Conservation (phyloP, 2,797 vertebrate genomes). For the Lepilemur septentrionalis region DNA sequence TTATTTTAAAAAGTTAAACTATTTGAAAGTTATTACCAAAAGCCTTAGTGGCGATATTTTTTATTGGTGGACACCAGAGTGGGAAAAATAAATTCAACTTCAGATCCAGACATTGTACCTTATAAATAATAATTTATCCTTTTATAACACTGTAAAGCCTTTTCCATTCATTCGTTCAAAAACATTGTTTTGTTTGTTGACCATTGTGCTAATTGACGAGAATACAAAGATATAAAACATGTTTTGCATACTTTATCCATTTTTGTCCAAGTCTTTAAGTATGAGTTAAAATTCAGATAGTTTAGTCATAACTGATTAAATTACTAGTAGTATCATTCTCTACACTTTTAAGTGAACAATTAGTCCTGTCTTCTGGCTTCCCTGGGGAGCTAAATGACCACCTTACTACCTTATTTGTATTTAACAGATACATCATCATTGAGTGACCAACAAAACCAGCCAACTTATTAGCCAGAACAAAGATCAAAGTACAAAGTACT, state of each 20-base stretch:
- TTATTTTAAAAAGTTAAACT: slow-evolving; percentile 34
- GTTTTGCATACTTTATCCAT: slow-evolving; percentile 1
- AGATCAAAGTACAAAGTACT: slow-evolving; percentile 30
- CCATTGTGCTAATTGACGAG: not conserved
- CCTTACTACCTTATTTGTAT: not conserved
- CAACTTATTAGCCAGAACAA: slow-evolving; percentile 10
- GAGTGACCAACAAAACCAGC: slow-evolving; percentile 21
- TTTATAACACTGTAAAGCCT: not conserved
- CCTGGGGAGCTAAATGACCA: slow-evolving; percentile 10
- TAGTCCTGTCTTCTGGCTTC: not conserved
- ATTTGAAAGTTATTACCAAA: slow-evolving; percentile 5
- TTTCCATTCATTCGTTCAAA: slow-evolving; percentile 41
- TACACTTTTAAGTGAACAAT: not conserved
- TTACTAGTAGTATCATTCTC: not conserved
- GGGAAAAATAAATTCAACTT: slow-evolving; percentile 20
- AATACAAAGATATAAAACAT: slow-evolving; percentile 23
- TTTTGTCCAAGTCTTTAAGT: slow-evolving; percentile 1
- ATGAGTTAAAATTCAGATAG: slow-evolving; percentile 21
- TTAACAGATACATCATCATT: not conserved
- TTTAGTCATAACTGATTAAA: slow-evolving; percentile 44
- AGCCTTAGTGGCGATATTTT: not conserved
- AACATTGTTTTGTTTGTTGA: slow-evolving; percentile 8
- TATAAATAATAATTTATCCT: not conserved
- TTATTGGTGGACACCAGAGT: not conserved
- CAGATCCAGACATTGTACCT: not conserved